These are phyloP conservation scores for Lepus americanus DNA, from an alignment of 2,113 vertebrate genomes.

Conservation along the genomic window DNA sequence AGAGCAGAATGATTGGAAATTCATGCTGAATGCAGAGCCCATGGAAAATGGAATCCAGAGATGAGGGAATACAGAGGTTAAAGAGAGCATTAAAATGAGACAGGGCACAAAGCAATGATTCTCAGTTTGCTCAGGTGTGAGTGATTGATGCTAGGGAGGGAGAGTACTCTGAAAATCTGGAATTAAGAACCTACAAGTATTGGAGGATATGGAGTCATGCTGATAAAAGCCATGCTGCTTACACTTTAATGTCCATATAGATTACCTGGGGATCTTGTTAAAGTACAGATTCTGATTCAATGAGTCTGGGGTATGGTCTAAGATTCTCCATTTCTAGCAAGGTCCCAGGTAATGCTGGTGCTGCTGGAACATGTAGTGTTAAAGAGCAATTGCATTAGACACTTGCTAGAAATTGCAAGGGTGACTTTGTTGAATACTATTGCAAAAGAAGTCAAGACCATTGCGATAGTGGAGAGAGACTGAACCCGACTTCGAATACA, in stretches of 20 bases:
- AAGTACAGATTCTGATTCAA: not conserved
- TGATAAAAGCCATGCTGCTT: not conserved
- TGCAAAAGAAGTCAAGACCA: not conserved
- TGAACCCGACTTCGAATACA: not conserved
- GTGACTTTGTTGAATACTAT: slow-evolving; percentile 10
- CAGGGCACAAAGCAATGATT: not conserved
- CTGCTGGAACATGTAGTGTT: not conserved
- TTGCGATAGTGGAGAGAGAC: not conserved
- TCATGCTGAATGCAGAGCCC: not conserved
- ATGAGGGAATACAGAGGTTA: not conserved
- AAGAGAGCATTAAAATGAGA: not conserved
- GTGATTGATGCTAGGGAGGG: not conserved
- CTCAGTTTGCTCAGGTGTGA: not conserved
- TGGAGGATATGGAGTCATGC: not conserved
- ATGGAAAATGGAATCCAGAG: not conserved
- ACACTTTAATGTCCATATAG: not conserved
- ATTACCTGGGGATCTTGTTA: slow-evolving; percentile 29
- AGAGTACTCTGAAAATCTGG: not conserved
- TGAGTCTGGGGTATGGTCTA: not conserved
- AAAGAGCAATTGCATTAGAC: not conserved
- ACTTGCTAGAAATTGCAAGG: slow-evolving; percentile 19
- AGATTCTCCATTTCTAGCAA: not conserved
- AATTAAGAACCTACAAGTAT: not conserved
- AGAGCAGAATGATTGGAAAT: not conserved
- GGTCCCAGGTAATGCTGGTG: not conserved